Evolutionary conservation across 2,113 vertebrate genomes (phyloP).

Genomic region (Tragelaphus scriptus): DNA sequence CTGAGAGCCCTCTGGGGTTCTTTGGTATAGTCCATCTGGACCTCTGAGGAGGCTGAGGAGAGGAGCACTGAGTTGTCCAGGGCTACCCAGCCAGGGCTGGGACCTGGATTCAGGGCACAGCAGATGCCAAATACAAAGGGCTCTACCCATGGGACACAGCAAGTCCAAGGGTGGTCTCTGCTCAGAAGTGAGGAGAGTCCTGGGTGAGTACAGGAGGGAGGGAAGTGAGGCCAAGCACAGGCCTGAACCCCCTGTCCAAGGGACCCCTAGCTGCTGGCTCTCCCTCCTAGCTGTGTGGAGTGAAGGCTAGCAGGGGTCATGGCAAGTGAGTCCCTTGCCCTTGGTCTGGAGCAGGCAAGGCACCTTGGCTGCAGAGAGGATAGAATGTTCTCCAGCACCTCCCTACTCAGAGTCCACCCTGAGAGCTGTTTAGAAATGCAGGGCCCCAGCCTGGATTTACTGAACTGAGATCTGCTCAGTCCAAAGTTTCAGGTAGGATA

Average conservation of each 20-base stretch:
- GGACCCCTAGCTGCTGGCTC: not conserved
- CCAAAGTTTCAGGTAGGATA: not conserved
- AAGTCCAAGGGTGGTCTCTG: not conserved
- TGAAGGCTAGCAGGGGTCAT: not conserved
- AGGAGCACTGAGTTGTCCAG: not conserved
- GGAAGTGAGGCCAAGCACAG: not conserved
- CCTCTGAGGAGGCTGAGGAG: not conserved
- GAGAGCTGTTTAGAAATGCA: not conserved
- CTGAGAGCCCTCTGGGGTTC: not conserved
- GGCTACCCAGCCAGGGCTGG: not conserved
- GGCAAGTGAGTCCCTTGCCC: not conserved
- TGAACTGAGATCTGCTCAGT: not conserved
- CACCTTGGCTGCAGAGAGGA: not conserved
- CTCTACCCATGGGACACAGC: not conserved
- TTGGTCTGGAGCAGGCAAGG: not conserved
- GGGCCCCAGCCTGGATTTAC: not conserved
- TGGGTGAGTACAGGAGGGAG: not conserved
- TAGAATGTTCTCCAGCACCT: not conserved
- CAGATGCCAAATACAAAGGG: not conserved
- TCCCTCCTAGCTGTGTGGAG: not conserved
- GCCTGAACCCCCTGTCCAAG: not conserved
- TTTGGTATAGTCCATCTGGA: not conserved
- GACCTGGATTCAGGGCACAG: not conserved
- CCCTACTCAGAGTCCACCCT: not conserved
- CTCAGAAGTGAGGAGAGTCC: not conserved